A percentile compares a stretch with the other conserved stretches of the same genome.
phyloP scores from a whole-genome alignment of 1,140 invertebrate species.

The Brachionus rubens region DNA sequence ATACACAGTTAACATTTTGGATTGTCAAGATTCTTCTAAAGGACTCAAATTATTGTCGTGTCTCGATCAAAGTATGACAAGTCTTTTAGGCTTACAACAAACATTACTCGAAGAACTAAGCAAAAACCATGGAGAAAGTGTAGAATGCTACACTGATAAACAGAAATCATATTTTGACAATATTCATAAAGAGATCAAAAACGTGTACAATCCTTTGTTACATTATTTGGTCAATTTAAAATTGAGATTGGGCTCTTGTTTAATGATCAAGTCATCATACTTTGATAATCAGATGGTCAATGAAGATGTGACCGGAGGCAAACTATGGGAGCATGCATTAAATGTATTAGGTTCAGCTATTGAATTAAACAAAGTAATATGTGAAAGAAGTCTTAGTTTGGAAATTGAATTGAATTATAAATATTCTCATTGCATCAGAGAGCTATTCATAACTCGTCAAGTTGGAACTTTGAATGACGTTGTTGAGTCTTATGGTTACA shows the following conservation, averaged over 20 bases:
- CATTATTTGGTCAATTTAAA: conserved; percentile 14
- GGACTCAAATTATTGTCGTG: background rate
- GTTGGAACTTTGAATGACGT: background rate
- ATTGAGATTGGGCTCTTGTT: background rate
- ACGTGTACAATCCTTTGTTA: conserved; percentile 38
- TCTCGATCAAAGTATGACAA: background rate
- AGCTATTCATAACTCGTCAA: conserved; percentile 21
- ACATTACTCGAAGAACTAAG: background rate
- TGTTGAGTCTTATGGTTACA: conserved; percentile 24
- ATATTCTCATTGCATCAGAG: conserved; percentile 21
- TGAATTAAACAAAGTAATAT: conserved; percentile 24
- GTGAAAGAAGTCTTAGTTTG: background rate
- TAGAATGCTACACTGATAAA: conserved; percentile 9
- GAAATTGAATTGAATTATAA: conserved; percentile 39
- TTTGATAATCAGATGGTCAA: background rate
- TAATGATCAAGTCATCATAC: conserved; percentile 25
- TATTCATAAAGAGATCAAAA: conserved; percentile 32
- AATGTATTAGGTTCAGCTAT: background rate
- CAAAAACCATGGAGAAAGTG: background rate
- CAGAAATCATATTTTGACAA: conserved; percentile 3
- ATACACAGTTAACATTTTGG: background rate
- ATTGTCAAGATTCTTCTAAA: background rate
- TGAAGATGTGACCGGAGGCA: background rate
- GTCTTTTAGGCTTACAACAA: background rate
- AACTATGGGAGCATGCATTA: conserved; percentile 15